These are phyloP conservation scores for Taurulus bubalis DNA, from an alignment of 2,113 vertebrate genomes.

Conservation along the genomic window DNA sequence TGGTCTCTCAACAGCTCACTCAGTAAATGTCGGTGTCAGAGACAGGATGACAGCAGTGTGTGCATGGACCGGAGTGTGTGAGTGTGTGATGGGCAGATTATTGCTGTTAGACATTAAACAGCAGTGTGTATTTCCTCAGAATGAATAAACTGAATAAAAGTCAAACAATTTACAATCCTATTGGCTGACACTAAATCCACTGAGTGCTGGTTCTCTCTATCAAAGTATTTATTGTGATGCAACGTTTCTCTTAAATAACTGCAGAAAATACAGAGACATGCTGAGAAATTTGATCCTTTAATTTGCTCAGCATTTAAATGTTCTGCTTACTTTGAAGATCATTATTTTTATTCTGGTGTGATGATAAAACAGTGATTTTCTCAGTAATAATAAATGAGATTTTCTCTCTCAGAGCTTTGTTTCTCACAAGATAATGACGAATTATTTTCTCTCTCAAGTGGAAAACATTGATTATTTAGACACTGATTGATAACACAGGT, in stretches of 20 bases:
- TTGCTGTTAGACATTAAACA: not conserved
- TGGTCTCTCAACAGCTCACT: not conserved
- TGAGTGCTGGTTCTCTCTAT: not conserved
- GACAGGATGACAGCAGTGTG: not conserved
- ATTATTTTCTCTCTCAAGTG: not conserved
- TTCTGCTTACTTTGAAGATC: not conserved
- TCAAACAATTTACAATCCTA: not conserved
- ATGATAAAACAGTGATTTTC: not conserved
- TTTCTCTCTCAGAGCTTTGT: not conserved
- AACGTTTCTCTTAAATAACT: not conserved
- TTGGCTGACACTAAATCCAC: not conserved
- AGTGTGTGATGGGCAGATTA: not conserved
- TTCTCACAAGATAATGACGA: not conserved
- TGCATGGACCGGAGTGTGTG: not conserved
- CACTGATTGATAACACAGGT: not conserved
- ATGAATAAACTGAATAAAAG: not conserved
- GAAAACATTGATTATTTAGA: slow-evolving; percentile 10
- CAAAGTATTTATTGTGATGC: too few relatives aligned
- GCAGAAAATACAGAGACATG: not conserved
- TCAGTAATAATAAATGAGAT: not conserved
- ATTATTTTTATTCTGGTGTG: not conserved
- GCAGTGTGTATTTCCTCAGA: not conserved
- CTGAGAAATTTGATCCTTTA: not conserved
- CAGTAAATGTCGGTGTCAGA: not conserved
- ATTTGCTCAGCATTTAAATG: not conserved